phyloP scores from a whole-genome alignment of 2,888 invertebrate genomes.

The Cheilosia scutellata region DNA sequence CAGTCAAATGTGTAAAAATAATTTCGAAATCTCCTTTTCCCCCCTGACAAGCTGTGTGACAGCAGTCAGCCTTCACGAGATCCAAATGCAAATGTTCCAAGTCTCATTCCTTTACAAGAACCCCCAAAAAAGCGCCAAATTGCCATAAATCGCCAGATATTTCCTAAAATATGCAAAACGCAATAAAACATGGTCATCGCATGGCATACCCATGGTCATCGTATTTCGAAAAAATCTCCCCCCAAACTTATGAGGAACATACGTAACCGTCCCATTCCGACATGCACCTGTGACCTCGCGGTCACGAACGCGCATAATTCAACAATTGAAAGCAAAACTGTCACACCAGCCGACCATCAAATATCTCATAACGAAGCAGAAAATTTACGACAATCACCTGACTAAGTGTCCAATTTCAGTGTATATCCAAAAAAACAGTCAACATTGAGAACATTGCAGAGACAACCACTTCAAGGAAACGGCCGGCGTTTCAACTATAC shows the following conservation, averaged over 20 bases:
- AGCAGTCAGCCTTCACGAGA: no score
- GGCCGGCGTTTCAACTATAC: background rate
- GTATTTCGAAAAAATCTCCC: conserved; percentile 4
- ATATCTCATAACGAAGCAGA: conserved; percentile 78
- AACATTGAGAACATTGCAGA: conserved; percentile 29
- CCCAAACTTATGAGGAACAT: conserved; percentile 3
- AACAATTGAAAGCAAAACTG: conserved; percentile 74
- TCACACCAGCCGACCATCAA: conserved; percentile 72
- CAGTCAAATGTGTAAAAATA: no score
- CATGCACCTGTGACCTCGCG: conserved; percentile 61
- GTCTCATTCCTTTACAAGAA: no score
- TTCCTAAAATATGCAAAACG: no score
- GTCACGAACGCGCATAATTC: conserved; percentile 70
- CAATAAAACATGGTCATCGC: no score
- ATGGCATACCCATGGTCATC: conserved; percentile 9
- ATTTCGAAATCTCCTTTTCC: no score
- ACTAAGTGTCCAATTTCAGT: conserved; percentile 9
- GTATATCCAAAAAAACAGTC: background rate
- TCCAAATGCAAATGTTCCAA: no score
- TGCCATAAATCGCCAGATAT: no score
- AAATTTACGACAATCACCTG: conserved; percentile 78
- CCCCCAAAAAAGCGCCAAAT: no score
- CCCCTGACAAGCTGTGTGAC: no score
- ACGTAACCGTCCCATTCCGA: conserved; percentile 37
- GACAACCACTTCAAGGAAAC: conserved; percentile 20